Evolutionary conservation across 2,888 invertebrate genomes (phyloP), one percentile per base, ranked within the genome.

Genomic region (Megalurothrips usitatus): DNA sequence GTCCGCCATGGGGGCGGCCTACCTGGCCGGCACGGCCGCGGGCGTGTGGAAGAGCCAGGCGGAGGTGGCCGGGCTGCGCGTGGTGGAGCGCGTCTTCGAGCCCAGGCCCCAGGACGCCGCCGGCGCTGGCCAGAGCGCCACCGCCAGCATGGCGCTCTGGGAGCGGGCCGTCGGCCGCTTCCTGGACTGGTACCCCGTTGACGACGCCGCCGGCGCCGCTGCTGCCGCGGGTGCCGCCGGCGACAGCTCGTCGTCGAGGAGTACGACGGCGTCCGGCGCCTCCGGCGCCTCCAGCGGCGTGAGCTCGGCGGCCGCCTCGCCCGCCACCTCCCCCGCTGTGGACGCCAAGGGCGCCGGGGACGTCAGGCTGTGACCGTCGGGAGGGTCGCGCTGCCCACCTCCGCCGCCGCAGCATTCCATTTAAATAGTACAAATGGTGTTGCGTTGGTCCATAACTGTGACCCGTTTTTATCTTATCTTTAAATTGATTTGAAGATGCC

Each of bases 1-100:
- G 90, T 93, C 97, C 1, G 93, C 94, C 63, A 88, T 95, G 81
- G 99, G 99, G 0, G 94, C 94, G 82, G 95, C 96, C 0, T 94
- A 93, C 86, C 88, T 98, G 82, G 95, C 97, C 10, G 98, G 97
- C 34, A 86, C 96, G 8, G 91, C 92, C 81, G 88, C 91, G 86
- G 96, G 93, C 84, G 88, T 95, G 83, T 95, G 94, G 94, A 90
- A 91, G 84, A 89, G 89, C 79, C 90, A 91, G 84, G 90, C 92
- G 3, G 92, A 95, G 83, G 86, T 96, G 47, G 87, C 88, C 82
- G 85, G 89, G 12, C 87, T 93, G 79, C 90, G 92, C 34, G 87
- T 89, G 85, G 86, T 92, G 17, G 92, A 92, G 23, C 88, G 87
- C 81, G 87, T 91, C 34, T 96, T 95, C 84, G 84, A 86, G 82